Conservation (phyloP, 2,113 vertebrate species). For the Scolopax mira region DNA sequence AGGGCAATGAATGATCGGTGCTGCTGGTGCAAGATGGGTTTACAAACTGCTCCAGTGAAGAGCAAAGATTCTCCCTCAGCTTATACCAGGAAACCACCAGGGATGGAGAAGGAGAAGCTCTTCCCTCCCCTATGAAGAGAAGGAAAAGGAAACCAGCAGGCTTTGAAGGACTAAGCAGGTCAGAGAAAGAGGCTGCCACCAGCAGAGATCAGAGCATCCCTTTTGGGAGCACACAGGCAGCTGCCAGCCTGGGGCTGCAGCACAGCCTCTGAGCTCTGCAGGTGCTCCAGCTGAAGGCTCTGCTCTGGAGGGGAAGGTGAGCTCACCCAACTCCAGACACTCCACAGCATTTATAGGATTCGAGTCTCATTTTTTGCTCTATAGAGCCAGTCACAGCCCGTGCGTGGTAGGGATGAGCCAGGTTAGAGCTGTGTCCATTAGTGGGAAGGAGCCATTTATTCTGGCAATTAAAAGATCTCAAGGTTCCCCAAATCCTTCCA, state of each 20-base stretch:
- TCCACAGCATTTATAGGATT: rapidly evolving
- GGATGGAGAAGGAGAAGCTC: not conserved
- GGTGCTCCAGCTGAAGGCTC: rapidly evolving
- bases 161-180: not conserved
- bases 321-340: rapidly evolving
- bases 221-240: not conserved
- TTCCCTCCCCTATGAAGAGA: not conserved
- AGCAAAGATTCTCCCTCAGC: not conserved
- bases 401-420: not conserved
- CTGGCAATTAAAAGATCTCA: not conserved
- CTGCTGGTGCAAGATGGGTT: not conserved
- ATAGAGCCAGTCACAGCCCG: not conserved
- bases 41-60: not conserved
- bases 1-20: not conserved
- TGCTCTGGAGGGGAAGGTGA: not conserved
- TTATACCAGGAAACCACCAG: not conserved
- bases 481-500: not conserved
- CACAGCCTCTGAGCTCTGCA: rapidly evolving
- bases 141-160: not conserved
- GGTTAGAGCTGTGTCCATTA: not conserved
- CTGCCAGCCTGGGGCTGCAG: not conserved
- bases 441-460: not conserved
- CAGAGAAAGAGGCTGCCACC: not conserved
- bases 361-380: rapidly evolving
- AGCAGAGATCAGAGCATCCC: not conserved